Conservation (phyloP, 2,888 invertebrate species). For the Aspidapion aeneum region DNA sequence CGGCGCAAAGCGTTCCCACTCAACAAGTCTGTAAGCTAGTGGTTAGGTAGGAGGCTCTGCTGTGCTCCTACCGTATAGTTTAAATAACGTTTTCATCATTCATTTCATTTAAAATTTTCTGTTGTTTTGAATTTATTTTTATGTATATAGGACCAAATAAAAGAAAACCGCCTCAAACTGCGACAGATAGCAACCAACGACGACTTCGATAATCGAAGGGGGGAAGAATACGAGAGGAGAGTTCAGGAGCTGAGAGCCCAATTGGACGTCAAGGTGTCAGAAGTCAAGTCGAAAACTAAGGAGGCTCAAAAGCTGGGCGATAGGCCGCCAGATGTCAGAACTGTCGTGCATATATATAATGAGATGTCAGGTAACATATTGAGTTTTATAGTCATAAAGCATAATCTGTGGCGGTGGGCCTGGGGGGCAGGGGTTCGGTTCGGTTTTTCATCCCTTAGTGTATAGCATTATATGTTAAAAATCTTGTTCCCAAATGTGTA, state of each 20-base stretch:
- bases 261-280: constrained; percentile 48
- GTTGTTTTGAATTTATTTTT: constrained; percentile 10
- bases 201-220: constrained; percentile 34
- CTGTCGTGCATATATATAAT: constrained; percentile 38
- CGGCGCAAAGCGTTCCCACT: too few relatives aligned
- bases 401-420: too few relatives aligned
- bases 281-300: constrained; percentile 45
- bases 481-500: too few relatives aligned
- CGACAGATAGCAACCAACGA: constrained; percentile 40
- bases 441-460: too few relatives aligned
- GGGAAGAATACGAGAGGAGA: constrained; percentile 32
- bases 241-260: constrained; percentile 38
- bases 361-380: too few relatives aligned
- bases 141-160: constrained; percentile 50
- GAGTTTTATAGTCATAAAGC: too few relatives aligned
- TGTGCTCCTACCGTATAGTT: too few relatives aligned
- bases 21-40: too few relatives aligned
- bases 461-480: too few relatives aligned
- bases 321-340: constrained; percentile 47
- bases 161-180: constrained; percentile 48
- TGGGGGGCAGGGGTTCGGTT: too few relatives aligned
- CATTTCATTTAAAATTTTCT: not conserved
- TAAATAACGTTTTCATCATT: too few relatives aligned
- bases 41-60: too few relatives aligned
- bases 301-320: constrained; percentile 51